Conservation (phyloP, 2,888 invertebrate species). For the Eupithecia vulgata region DNA sequence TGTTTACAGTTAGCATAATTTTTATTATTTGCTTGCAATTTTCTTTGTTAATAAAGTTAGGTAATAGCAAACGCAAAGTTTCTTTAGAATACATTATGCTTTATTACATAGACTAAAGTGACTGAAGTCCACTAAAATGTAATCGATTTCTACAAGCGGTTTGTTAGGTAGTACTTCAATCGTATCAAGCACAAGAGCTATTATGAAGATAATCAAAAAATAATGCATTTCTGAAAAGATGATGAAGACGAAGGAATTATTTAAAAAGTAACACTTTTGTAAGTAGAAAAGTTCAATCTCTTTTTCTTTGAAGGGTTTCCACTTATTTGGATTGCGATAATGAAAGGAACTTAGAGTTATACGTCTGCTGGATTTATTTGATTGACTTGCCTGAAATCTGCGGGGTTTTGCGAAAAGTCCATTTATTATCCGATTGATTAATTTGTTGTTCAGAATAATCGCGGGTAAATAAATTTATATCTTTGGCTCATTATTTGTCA, state of each 20-base stretch:
- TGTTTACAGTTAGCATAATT: too few relatives aligned
- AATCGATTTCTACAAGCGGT: too few relatives aligned
- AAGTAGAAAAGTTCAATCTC: constrained; percentile 16
- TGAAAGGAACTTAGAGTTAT: constrained; percentile 1
- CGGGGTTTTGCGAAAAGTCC: not conserved
- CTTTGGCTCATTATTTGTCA: too few relatives aligned
- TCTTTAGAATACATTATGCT: too few relatives aligned
- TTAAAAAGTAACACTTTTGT: constrained; percentile 4
- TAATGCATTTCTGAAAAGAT: not conserved
- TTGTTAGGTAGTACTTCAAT: too few relatives aligned
- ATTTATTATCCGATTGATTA: not conserved
- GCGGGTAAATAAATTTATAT: not conserved
- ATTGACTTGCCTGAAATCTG: constrained; percentile 1
- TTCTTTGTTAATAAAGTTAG: too few relatives aligned
- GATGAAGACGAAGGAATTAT: not conserved
- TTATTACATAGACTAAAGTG: too few relatives aligned
- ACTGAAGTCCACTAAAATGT: too few relatives aligned
- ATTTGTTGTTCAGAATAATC: not conserved
- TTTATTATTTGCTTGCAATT: too few relatives aligned
- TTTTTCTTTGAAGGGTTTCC: constrained; percentile 9
- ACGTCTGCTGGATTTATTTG: constrained; percentile 7
- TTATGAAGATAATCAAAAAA: not conserved
- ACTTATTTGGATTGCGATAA: constrained; percentile 16
- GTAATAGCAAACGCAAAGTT: too few relatives aligned
- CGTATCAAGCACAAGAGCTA: not conserved